phyloP scores from a whole-genome alignment of 2,888 invertebrate genomes.

The Anarsia innoxiella region DNA sequence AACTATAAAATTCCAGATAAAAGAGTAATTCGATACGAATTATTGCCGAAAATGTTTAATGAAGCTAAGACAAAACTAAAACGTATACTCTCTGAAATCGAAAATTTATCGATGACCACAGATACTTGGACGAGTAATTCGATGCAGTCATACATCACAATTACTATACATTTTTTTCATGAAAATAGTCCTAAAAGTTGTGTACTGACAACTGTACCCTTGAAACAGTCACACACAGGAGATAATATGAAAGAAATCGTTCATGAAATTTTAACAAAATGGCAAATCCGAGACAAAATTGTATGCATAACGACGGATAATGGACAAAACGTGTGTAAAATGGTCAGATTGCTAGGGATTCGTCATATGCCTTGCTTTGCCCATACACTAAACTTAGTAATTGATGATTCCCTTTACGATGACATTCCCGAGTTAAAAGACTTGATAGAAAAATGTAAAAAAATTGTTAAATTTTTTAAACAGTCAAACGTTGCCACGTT shows the following conservation, averaged over 20 bases:
- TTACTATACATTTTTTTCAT: conserved; percentile 12
- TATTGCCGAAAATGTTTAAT: conserved; percentile 16
- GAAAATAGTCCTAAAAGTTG: not conserved
- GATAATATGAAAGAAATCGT: conserved; percentile 11
- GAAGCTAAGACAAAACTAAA: conserved; percentile 12
- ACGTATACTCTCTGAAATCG: conserved; percentile 7
- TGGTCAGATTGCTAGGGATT: conserved; percentile 9
- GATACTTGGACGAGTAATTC: conserved; percentile 16
- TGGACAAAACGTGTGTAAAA: conserved; percentile 12
- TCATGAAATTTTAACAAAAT: conserved; percentile 9
- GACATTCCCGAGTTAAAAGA: conserved; percentile 11
- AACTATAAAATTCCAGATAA: conserved; percentile 16
- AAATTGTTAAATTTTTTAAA: conserved; percentile 12
- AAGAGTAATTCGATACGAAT: conserved; percentile 15
- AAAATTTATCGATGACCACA: conserved; percentile 15
- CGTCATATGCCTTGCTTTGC: conserved; percentile 12
- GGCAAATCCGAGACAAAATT: conserved; percentile 12
- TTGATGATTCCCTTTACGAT: conserved; percentile 2
- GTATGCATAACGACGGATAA: conserved; percentile 11
- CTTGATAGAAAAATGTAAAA: conserved; percentile 12
- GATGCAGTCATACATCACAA: conserved; percentile 14
- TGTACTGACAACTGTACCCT: conserved; percentile 10
- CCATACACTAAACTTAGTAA: conserved; percentile 13
- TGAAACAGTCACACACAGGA: conserved; percentile 11
- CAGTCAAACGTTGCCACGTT: conserved; percentile 8